Conservation (phyloP, 2,113 vertebrate species). For the Thymallus thymallus region DNA sequence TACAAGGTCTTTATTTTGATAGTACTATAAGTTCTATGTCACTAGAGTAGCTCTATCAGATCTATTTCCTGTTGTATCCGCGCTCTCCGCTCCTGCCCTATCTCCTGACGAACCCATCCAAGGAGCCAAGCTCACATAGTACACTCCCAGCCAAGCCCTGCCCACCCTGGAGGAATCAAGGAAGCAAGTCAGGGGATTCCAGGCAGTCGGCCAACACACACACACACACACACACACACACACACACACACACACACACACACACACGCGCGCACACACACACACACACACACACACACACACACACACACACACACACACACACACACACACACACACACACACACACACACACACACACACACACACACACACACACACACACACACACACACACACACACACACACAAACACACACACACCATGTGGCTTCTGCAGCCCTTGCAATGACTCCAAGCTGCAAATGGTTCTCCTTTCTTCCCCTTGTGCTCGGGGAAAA, state of each 20-base stretch:
- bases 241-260: no score
- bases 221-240: conserved; percentile 18
- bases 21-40: not conserved
- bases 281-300: no score
- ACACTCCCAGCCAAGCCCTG: conserved; percentile 68
- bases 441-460: conserved; percentile 14
- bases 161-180: conserved; percentile 46
- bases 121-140: conserved; percentile 60
- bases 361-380: conserved; percentile 39
- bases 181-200: conserved; percentile 51
- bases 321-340: conserved; percentile 8
- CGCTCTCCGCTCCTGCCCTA: conserved; percentile 19
- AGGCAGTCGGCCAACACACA: conserved; percentile 53
- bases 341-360: conserved; percentile 46
- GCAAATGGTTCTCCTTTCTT: conserved; percentile 9
- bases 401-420: no score
- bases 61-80: not conserved
- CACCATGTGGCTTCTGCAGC: conserved; percentile 22
- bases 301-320: conserved; percentile 35
- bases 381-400: no score
- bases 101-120: conserved; percentile 45
- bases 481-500: conserved; percentile 15
- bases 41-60: not conserved
- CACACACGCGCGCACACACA: no score
- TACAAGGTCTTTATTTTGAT: not conserved